phyloP scores from a whole-genome alignment of 2,797 vertebrate species.

The Ptychadena robeensis region DNA sequence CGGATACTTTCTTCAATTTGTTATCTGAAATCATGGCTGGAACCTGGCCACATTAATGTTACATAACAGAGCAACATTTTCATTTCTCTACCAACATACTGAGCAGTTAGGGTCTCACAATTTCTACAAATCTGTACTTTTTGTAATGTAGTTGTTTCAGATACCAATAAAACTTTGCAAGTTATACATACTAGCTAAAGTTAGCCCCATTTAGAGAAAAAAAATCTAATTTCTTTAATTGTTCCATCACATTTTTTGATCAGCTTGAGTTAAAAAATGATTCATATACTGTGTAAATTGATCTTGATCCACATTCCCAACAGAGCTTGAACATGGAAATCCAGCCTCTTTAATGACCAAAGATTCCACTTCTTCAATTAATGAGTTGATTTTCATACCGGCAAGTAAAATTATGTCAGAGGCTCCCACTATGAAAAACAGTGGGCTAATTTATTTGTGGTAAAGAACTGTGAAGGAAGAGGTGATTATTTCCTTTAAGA shows the following conservation, averaged over 20 bases:
- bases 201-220: background rate
- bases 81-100: too few species aligned
- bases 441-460: conserved; percentile 41
- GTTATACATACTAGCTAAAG: too few species aligned
- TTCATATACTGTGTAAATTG: background rate
- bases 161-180: background rate
- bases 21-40: too few species aligned
- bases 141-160: too few species aligned
- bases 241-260: too few species aligned
- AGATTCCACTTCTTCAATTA: conserved; percentile 30
- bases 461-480: conserved; percentile 52
- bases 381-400: conserved; percentile 42
- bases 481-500: conserved; percentile 51
- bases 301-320: background rate
- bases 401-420: conserved; percentile 51
- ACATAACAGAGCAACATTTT: too few species aligned
- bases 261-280: background rate
- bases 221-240: too few species aligned
- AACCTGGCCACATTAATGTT: too few species aligned
- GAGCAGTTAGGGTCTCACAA: too few species aligned
- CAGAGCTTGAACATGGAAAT: conserved; percentile 26
- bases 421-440: conserved; percentile 45
- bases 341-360: conserved; percentile 21
- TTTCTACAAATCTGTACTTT: too few species aligned
- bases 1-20: too few species aligned